Evolutionary conservation across 1,140 invertebrate species (phyloP).

Genomic region (Aethina tumida): DNA sequence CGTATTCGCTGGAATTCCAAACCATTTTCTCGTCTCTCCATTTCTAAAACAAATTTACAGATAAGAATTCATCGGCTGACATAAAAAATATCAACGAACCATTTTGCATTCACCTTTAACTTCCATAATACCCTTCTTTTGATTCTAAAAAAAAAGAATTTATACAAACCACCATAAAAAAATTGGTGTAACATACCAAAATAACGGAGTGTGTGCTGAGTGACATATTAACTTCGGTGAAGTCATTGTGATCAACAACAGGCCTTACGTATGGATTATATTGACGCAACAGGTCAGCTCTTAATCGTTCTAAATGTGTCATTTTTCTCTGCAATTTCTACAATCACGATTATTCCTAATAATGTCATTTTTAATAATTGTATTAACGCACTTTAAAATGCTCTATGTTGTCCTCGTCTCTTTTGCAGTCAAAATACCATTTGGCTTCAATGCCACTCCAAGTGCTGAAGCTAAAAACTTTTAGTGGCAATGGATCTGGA

Average conservation of each 20-base stretch:
- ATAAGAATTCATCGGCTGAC: not conserved
- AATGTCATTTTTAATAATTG: no score
- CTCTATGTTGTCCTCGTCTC: constrained; percentile 18
- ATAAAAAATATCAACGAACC: constrained; percentile 22
- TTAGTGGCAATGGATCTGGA: constrained; percentile 39
- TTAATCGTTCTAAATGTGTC: constrained; percentile 25
- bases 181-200: constrained; percentile 19
- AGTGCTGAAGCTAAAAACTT: constrained; percentile 47
- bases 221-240: constrained; percentile 19
- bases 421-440: constrained; percentile 46
- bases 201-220: constrained; percentile 20
- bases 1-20: constrained; percentile 33
- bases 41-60: constrained; percentile 26
- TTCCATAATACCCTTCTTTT: constrained; percentile 22
- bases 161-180: constrained; percentile 8
- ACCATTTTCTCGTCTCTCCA: constrained; percentile 36
- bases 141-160: constrained; percentile 26
- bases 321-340: constrained; percentile 25
- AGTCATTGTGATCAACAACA: constrained; percentile 15
- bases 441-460: constrained; percentile 48
- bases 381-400: constrained; percentile 8
- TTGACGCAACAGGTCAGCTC: constrained; percentile 23
- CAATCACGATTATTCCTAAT: constrained; percentile 15
- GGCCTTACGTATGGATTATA: constrained; percentile 31
- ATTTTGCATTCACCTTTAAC: constrained; percentile 22